Base-by-base conservation (phyloP, 92 coral and sea anemone species). In the Porites rus region DNA sequence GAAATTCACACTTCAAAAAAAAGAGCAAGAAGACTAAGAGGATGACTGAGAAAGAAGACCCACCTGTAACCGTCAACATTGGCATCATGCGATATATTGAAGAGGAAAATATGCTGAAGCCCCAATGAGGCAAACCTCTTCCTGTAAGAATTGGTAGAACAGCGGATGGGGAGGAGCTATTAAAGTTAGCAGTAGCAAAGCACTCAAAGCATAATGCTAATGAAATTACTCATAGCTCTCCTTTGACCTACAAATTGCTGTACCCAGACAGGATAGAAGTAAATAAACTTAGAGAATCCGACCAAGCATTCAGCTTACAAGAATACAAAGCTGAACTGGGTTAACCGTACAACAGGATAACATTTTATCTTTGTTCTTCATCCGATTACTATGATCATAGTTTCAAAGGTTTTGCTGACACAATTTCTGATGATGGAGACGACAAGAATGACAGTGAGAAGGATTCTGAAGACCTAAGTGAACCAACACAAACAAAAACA, bases 251-350 rank as follows among this genome's bases (percentile, higher is more conserved):
- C 73, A 82, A 87, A 73, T 76, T 91, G 86, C 79, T 87, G 62
- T 91, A 87, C 73, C 91, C 93, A 19, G 93, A 91, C 82, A 88
- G 87, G 63, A 77, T 71, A 50, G 78, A 77, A 69, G 89, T 84
- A n/a, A 53, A 77, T 79, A 78, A 74, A 66, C 84, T 82, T 21
- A 88, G 82, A 82, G 88, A 88, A 88, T 72, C 87, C 20, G 78
- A 90, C 60, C 72, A 90, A 50, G 70, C 83, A 18, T 90, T 90
- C 63, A 72, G 81, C 84, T 73, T 86, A 59, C 78, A 74, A 60
- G 69, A 81, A 69, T 90, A 89, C 24, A 86, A 86, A 86, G 38
- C 21, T 73, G 93, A 90, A 90, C 28, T 86, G 75, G 93, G 90
- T n/a, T 80, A 86, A 56, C 93, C 93, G 22, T 90, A 79, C 59